Percentiles rank a stretch among this genome's conserved stretches.
These are phyloP conservation scores for Geodia barretti DNA, from an alignment of 37 sponge, comb jelly and placozoan species.

Conservation along the genomic window DNA sequence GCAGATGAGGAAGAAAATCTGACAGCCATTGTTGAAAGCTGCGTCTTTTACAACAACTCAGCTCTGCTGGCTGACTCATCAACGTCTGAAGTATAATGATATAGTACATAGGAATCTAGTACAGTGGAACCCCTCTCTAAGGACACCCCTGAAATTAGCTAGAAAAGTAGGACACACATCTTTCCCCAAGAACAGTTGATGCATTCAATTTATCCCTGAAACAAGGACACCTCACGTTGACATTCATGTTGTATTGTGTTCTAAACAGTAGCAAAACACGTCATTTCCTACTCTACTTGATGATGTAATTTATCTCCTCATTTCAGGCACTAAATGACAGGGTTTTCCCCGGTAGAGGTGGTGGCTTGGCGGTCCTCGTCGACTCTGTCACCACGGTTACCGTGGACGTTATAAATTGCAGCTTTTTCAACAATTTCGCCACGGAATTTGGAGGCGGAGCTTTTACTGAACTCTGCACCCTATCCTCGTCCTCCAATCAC, in stretches of 20 bases:
- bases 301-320: no score
- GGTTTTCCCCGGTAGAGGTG: constrained; percentile 35
- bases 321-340: background rate
- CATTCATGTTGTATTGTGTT: no score
- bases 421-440: background rate
- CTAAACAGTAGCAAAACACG: no score
- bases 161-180: no score
- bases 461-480: background rate
- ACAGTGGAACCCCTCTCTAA: background rate
- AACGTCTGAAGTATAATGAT: background rate
- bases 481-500: background rate
- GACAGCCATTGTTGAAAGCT: constrained; percentile 1
- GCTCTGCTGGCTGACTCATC: background rate
- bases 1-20: no score
- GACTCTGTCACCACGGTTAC: background rate
- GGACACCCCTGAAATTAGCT: no score
- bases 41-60: constrained; percentile 39
- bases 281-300: no score
- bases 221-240: no score
- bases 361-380: constrained; percentile 36
- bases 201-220: no score
- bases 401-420: background rate
- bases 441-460: background rate
- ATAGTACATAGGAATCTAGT: background rate
- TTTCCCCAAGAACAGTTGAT: no score